Base-by-base conservation (phyloP, 1,140 invertebrate species). In the Drosophila truncata region DNA sequence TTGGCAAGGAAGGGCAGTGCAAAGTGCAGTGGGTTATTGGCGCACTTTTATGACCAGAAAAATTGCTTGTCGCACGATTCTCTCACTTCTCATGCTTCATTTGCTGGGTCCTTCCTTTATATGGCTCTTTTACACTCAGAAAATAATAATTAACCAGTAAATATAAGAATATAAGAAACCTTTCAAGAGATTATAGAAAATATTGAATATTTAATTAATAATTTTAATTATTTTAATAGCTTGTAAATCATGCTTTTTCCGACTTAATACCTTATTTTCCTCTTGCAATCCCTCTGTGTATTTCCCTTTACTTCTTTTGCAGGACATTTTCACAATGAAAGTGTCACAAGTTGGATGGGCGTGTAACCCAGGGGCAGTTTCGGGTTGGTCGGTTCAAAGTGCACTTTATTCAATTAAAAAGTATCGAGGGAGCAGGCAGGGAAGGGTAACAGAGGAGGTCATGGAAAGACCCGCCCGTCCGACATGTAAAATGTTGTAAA, bases 321-420 rank as follows among this genome's bases (percentile, higher is more conserved):
- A 46, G 71, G 60, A 75, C 79, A 78, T 66, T 78, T 72, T 65
- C 66, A 87, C 85, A 87, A 80, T 78, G 70, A 90, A 90, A 90
- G 81, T 88, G 84, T 88, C 80, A 90, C 81, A 90, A 88, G 81
- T 80, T 88, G 83, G 47, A 69, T 42, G 67, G 39, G 63, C 50
- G 41, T 60, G 70, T 42, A 29, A 46, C 33, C 37, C 47, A 10
- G 35, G 23, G 57, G 35, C 37, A 44, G 41, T 41, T 65, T 66
- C 31, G 59, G 52, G 46, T 64, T 71, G 52, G 60, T 33, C 44
- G 71, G 72, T 49, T 64, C 61, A 78, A 84, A 88, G 84, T 88
- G 84, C 84, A 88, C 85, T 87, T 87, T 78, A 87, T 87, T 88
- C 84, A 87, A 87, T 87, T 87, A 87, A 81, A 78, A 77, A 88